Base-by-base conservation (phyloP, 1,140 invertebrate species). In the Popillia japonica region DNA sequence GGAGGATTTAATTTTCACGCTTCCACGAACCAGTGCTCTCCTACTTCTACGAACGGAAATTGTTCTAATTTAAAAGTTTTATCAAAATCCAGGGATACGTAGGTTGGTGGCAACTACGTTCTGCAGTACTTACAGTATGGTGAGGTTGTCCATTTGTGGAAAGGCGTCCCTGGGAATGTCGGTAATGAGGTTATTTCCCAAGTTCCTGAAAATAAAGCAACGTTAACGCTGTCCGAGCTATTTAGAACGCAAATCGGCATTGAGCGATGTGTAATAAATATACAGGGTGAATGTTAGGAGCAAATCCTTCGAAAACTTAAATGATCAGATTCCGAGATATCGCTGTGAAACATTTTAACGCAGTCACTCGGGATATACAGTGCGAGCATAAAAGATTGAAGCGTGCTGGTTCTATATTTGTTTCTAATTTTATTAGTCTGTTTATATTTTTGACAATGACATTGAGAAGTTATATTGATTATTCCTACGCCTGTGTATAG, bases 141-240 rank as follows among this genome's bases (percentile, higher is more conserved):
- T 76, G 6, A 76, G 44, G 44, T 55, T 76, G 17, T 76, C 75
- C 75, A 76, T 76, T 55, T 48, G 41, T 3, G 75, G 75, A 55
- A 76, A 76, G 14, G 75, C 75, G 41, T 76, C 75, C 27, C 75
- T 48, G 23, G 75, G 75, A 76, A 76, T 55, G 40, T 41, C 41
- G 22, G 75, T 76, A 76, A 76, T 55, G 41, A 76, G 75, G 44
- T 76, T 76, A 76, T 76, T 76, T 55, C 75, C 75, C 41, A 76
- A 40, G 41, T 76, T 76, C 75, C 75, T 76, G 75, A 76, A 76
- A 76, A 74, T 74, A 76, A 76, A 55, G 10, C 41, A 41, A 44
- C 75, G 44, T 76, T 44, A 74, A 74, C 61, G 22, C 22, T 22
- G 61, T 34, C 61, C 14, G 17, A 34, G 61, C 11, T 68, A 68